Conservation (phyloP, 2,888 invertebrate species). For the Pediacus dermestoides region DNA sequence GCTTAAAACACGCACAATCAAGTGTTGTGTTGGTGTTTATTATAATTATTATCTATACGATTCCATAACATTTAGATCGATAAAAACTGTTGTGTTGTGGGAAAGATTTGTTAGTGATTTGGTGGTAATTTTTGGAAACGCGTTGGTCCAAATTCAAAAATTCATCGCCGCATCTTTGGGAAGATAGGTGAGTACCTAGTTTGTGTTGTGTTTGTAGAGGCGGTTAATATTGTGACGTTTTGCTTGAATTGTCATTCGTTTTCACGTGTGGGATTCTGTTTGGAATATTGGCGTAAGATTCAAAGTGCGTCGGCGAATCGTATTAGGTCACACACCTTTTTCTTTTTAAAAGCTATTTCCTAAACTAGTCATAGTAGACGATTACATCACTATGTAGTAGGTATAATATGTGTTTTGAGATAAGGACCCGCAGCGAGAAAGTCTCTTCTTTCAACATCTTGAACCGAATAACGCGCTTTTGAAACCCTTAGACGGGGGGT, state of each 20-base stretch:
- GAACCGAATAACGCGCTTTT: background rate
- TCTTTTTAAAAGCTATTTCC: slow-evolving; percentile 24
- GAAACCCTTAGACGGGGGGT: background rate
- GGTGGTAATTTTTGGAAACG: too few relatives aligned
- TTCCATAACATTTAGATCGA: background rate
- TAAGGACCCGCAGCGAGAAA: slow-evolving; percentile 12
- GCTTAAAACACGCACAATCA: background rate
- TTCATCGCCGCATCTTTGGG: too few relatives aligned
- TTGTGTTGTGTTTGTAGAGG: too few relatives aligned
- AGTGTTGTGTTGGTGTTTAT: background rate
- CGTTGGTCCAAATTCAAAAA: too few relatives aligned
- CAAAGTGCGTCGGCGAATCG: slow-evolving; percentile 23
- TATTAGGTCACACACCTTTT: slow-evolving; percentile 27
- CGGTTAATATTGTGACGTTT: background rate
- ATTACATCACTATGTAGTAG: slow-evolving; percentile 21
- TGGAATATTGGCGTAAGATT: slow-evolving; percentile 17
- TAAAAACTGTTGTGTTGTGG: too few relatives aligned
- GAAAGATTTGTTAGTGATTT: too few relatives aligned
- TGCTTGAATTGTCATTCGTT: background rate
- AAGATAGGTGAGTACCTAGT: too few relatives aligned
- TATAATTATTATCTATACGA: background rate
- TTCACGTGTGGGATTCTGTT: slow-evolving; percentile 1
- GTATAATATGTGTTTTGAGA: slow-evolving; percentile 15
- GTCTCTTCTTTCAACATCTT: too few relatives aligned
- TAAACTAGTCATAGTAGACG: slow-evolving; percentile 18